Percentiles rank a stretch among this genome's conserved stretches.
These are phyloP conservation scores for Pelecanus crispus DNA, from an alignment of 2,113 vertebrate genomes.

Conservation along the genomic window DNA sequence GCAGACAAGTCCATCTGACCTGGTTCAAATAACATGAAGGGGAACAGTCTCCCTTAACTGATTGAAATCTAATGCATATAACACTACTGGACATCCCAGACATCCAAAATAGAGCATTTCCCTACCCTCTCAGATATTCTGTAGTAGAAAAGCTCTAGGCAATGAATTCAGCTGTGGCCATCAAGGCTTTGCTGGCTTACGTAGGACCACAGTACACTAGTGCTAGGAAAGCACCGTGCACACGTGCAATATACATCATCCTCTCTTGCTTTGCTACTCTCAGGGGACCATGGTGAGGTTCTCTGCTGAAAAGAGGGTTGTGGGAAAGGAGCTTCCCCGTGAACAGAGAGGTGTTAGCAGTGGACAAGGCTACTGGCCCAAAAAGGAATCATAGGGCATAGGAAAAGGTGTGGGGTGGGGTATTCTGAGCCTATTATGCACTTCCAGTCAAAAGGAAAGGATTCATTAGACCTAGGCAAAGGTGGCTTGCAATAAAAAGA, in stretches of 20 bases:
- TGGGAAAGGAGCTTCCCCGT: neutral
- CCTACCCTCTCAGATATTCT: neutral
- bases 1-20: neutral
- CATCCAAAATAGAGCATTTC: neutral
- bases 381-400: neutral
- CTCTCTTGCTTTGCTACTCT: neutral
- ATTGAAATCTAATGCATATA: neutral
- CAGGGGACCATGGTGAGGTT: neutral
- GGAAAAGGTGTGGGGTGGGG: neutral
- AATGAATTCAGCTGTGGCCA: neutral
- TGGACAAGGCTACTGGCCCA: neutral
- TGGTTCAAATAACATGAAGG: neutral
- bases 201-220: neutral
- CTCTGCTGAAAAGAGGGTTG: neutral
- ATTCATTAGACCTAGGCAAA: neutral
- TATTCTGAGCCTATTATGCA: neutral
- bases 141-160: neutral
- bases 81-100: neutral
- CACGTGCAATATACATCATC: neutral
- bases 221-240: neutral
- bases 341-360: neutral
- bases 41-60: neutral
- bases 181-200: neutral
- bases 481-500: neutral
- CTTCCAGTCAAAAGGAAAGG: neutral